Percentiles rank a stretch among this genome's conserved stretches.
Conservation (phyloP, 2,113 vertebrate genomes). For the Nesogale talazaci region DNA sequence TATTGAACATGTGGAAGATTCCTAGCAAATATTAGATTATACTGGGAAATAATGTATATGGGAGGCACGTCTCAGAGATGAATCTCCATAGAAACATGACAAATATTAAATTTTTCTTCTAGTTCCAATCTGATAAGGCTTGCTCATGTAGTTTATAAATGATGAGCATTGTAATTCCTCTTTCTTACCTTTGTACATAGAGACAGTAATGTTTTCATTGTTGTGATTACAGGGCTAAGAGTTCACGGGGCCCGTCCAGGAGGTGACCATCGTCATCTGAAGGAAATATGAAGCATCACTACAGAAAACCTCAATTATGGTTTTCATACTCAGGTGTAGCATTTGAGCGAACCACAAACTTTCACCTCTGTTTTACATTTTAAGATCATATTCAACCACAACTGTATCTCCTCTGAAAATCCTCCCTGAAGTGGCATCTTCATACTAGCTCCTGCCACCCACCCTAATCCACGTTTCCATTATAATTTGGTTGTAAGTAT, state of each 20-base stretch:
- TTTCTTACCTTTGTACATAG: slow-evolving; percentile 57
- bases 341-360: background rate
- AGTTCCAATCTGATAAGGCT: slow-evolving; percentile 83
- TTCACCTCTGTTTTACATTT: background rate
- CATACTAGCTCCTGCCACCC: background rate
- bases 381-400: background rate
- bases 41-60: slow-evolving; percentile 84
- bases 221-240: background rate
- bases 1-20: slow-evolving; percentile 86
- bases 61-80: slow-evolving; percentile 83
- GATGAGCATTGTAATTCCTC: slow-evolving; percentile 62
- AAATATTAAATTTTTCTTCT: slow-evolving; percentile 88
- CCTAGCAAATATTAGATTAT: slow-evolving; percentile 87
- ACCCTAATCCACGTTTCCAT: background rate
- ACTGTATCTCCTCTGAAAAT: background rate
- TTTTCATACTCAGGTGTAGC: background rate
- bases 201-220: background rate
- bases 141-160: slow-evolving; percentile 83
- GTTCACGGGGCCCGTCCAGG: background rate
- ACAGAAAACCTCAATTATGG: background rate
- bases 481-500: background rate
- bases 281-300: background rate
- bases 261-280: background rate
- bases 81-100: slow-evolving; percentile 88
- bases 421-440: background rate